These are phyloP conservation scores for Athetis lepigone DNA, from an alignment of 2,888 invertebrate species.

Conservation along the genomic window DNA sequence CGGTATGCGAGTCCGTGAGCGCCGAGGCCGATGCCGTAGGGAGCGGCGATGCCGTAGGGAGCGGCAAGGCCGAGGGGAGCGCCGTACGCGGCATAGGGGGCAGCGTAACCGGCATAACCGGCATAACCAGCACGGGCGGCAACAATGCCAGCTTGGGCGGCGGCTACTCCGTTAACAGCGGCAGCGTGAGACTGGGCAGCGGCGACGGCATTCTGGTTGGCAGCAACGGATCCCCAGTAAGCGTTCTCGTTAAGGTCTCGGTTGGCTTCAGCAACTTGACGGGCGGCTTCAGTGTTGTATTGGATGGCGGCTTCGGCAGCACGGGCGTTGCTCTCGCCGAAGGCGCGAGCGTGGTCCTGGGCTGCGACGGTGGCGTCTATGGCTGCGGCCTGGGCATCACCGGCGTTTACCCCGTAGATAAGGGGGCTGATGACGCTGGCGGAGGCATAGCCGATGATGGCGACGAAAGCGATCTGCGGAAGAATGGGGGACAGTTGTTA, in stretches of 20 bases:
- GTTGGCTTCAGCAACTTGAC: slow-evolving; percentile 80
- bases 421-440: slow-evolving; percentile 81
- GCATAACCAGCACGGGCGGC: slow-evolving; percentile 51
- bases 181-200: slow-evolving; percentile 87
- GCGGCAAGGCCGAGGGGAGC: slow-evolving; percentile 63
- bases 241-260: slow-evolving; percentile 85
- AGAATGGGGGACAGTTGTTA: not conserved
- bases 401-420: slow-evolving; percentile 80
- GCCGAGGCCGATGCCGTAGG: too few species aligned
- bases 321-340: slow-evolving; percentile 80
- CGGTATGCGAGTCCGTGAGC: slow-evolving; percentile 62
- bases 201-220: slow-evolving; percentile 83
- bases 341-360: slow-evolving; percentile 80
- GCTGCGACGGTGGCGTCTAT: slow-evolving; percentile 85
- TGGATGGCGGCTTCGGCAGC: slow-evolving; percentile 83
- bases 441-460: slow-evolving; percentile 88
- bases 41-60: slow-evolving; percentile 48
- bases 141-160: slow-evolving; percentile 52
- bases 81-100: slow-evolving; percentile 46
- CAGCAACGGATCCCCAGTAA: slow-evolving; percentile 85
- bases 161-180: slow-evolving; percentile 78
- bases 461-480: slow-evolving; percentile 85
- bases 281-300: slow-evolving; percentile 81
- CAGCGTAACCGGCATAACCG: slow-evolving; percentile 56
- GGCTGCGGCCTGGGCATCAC: slow-evolving; percentile 86